A percentile compares a stretch with the other conserved stretches of the same genome.
phyloP scores from a whole-genome alignment of 2,888 invertebrate species.

The Actias luna region DNA sequence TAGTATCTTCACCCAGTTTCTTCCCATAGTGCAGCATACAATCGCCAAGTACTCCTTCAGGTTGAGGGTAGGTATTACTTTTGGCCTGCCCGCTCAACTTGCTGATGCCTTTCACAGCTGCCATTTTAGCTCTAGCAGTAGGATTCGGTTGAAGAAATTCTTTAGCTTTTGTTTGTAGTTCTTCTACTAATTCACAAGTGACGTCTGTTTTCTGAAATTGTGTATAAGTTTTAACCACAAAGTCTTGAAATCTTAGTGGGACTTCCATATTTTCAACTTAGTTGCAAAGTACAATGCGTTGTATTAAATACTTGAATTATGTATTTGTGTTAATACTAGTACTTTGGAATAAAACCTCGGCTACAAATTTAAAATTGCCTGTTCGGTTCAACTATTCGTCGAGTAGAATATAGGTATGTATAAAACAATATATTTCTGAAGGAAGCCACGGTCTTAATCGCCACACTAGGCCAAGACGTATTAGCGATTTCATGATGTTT shows the following conservation, averaged over 20 bases:
- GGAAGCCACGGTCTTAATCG: no score
- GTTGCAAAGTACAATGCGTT: neutral
- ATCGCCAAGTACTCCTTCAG: constrained; percentile 98
- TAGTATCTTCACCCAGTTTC: constrained; percentile 96
- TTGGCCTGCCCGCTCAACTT: constrained; percentile 98
- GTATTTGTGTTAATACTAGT: neutral
- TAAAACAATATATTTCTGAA: no score
- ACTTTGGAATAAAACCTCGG: neutral
- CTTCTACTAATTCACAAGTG: constrained; percentile 97
- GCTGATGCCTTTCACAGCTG: constrained; percentile 96
- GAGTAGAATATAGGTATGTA: no score
- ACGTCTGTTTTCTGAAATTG: constrained; percentile 96
- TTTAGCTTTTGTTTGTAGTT: constrained; percentile 97
- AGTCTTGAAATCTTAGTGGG: no score
- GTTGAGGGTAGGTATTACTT: constrained; percentile 98
- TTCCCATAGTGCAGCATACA: constrained; percentile 97
- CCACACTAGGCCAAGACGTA: no score
- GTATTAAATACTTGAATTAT: neutral
- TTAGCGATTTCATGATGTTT: no score
- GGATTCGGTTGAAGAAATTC: constrained; percentile 99
- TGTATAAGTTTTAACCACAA: no score
- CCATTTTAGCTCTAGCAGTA: constrained; percentile 96
- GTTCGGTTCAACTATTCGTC: no score
- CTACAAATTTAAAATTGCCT: neutral
- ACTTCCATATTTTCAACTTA: neutral